Evolutionary conservation across 2,888 invertebrate genomes (phyloP), one percentile per base, ranked within the genome.

Genomic region (Iphiclides podalirius): DNA sequence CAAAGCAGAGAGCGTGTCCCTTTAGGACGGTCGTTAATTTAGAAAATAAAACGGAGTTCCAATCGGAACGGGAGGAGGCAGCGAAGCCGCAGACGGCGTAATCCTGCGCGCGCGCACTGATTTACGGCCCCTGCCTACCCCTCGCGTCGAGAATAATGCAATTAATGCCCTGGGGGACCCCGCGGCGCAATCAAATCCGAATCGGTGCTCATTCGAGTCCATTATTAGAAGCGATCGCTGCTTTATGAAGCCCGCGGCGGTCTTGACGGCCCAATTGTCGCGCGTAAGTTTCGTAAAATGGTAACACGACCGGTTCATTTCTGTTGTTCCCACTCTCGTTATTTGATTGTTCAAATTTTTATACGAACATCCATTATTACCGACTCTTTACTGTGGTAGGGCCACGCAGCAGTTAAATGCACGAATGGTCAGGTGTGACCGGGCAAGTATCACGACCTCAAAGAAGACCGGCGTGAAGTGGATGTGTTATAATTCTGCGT

Each of bases 91-190:
- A 20, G 48, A 34, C 48, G 23, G 12, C 33, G 20, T 49, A 49
- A 49, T 49, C 48, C 38, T 43, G 48, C 42, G 48, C 33, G 8
- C n/a, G n/a, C 9, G 43, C 31, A 38, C 48, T 49, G 48, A 49
- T 49, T 49, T 49, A 49, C 12, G 14, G 15, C 38, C 15, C 14
- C 37, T 42, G 31, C 23, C 48, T 17, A 31, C 23, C 42, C 42
- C 37, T 14, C 23, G 13, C 31, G 42, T 20, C 23, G 23, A 38
- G 48, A 49, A 38, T 43, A 43, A 43, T 26, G 48, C 43, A 42
- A 17, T 14, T 37, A 34, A 44, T 15, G 36, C 43, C 38, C 42
- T 2, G 12, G 15, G 48, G 48, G 48, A 49, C 48, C 28, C 16
- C n/a, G n/a, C n/a, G n/a, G n/a, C 20, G 20, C 20, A 20, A 20